Evolutionary conservation across 1,140 invertebrate species (phyloP).

Genomic region (Drosophila funebris): DNA sequence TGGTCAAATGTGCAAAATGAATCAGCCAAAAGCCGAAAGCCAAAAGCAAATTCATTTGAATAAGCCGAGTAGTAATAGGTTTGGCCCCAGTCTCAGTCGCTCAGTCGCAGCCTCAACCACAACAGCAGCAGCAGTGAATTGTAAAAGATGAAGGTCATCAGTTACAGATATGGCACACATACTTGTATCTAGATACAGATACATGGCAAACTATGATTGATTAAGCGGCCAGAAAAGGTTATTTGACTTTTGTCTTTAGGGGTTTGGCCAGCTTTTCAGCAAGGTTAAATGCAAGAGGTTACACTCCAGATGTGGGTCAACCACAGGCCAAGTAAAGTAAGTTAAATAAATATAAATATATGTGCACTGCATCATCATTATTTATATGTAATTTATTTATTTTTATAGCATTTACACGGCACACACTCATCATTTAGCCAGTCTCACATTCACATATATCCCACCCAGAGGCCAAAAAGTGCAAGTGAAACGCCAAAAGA

Average conservation of each 20-base stretch:
- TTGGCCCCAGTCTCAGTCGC: conserved; percentile 45
- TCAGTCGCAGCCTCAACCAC: neutral
- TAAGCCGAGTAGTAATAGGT: conserved; percentile 68
- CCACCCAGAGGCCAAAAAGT: conserved; percentile 35
- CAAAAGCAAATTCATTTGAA: conserved; percentile 51
- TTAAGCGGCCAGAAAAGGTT: conserved; percentile 66
- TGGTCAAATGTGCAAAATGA: conserved; percentile 79
- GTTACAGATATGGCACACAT: conserved; percentile 27
- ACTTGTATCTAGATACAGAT: no score
- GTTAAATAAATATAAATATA: neutral
- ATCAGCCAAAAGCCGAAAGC: conserved; percentile 47
- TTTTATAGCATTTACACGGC: conserved; percentile 14
- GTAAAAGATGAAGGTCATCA: conserved; percentile 72
- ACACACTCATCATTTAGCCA: conserved; percentile 52
- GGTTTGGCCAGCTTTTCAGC: conserved; percentile 10
- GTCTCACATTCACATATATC: conserved; percentile 39
- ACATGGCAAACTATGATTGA: conserved; percentile 66
- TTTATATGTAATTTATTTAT: conserved; percentile 25
- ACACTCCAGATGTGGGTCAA: conserved; percentile 40
- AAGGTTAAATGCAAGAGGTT: conserved; percentile 35
- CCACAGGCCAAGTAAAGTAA: conserved; percentile 4
- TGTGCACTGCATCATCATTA: neutral
- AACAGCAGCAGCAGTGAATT: conserved; percentile 45
- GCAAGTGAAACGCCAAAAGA: conserved; percentile 46
- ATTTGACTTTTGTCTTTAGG: conserved; percentile 58